Conservation (phyloP, 2,888 invertebrate genomes). For the Phaonia tiefii region DNA sequence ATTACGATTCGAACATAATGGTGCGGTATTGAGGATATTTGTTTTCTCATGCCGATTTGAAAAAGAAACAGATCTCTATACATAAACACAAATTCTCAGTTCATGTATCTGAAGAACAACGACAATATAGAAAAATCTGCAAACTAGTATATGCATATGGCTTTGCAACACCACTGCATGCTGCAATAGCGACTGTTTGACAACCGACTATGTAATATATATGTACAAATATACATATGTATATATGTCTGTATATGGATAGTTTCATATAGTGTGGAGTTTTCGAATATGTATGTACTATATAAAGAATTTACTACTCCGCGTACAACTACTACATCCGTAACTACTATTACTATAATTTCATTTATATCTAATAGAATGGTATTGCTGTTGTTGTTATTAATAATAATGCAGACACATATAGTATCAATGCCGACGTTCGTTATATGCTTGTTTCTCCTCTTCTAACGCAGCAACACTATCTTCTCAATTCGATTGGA, state of each 20-base stretch:
- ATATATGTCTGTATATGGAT: too few species aligned
- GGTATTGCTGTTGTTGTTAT: slow-evolving; percentile 50
- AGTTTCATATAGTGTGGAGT: neutral
- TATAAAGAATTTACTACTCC: slow-evolving; percentile 29
- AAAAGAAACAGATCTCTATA: too few species aligned
- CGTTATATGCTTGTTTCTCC: slow-evolving; percentile 40
- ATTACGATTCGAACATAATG: too few species aligned
- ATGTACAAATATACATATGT: slow-evolving; percentile 8
- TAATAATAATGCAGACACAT: slow-evolving; percentile 61
- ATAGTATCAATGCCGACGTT: slow-evolving; percentile 9
- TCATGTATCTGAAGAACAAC: too few species aligned
- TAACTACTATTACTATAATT: slow-evolving; percentile 62
- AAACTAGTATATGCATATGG: too few species aligned
- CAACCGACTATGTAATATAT: too few species aligned
- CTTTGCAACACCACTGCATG: too few species aligned
- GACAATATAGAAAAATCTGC: too few species aligned
- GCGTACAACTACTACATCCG: slow-evolving; percentile 47
- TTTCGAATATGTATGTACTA: slow-evolving; percentile 10
- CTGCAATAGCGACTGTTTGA: too few species aligned
- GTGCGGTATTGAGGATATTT: too few species aligned
- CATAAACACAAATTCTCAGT: too few species aligned
- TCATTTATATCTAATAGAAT: slow-evolving; percentile 46
- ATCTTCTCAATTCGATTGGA: slow-evolving; percentile 2
- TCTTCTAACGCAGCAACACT: slow-evolving; percentile 50
- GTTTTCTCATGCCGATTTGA: too few species aligned